Evolutionary conservation across 2,888 invertebrate genomes (phyloP).

Genomic region (Steromphala cineraria): DNA sequence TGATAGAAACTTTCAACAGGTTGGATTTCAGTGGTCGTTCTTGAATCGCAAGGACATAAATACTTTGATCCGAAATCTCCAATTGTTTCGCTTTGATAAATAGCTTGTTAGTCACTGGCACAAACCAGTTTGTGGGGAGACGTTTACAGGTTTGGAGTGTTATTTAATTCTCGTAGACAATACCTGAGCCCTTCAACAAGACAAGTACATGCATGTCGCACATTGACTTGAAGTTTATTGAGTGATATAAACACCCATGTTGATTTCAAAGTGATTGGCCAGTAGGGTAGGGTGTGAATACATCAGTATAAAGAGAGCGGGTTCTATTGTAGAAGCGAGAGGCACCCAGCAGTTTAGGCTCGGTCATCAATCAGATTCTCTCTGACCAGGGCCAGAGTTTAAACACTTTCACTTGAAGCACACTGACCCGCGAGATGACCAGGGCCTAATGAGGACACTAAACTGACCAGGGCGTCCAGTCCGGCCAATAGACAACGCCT

Average conservation of each 20-base stretch:
- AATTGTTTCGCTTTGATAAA: no score
- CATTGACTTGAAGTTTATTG: neutral
- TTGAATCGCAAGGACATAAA: no score
- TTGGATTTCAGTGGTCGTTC: no score
- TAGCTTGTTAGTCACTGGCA: no score
- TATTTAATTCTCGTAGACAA: no score
- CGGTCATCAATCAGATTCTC: neutral
- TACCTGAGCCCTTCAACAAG: neutral
- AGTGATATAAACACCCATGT: conserved; percentile 5
- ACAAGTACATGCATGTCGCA: neutral
- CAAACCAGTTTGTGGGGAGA: no score
- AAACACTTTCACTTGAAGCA: neutral
- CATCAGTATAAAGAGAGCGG: neutral
- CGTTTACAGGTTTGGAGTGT: no score
- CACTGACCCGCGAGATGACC: neutral
- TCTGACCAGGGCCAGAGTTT: neutral
- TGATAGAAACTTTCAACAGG: no score
- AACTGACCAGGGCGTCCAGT: neutral
- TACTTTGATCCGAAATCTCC: no score
- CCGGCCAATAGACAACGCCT: neutral
- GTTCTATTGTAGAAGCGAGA: neutral
- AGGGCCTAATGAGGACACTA: neutral
- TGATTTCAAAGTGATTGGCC: neutral
- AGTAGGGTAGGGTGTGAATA: neutral
- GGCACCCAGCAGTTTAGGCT: neutral